Conservation (phyloP, 2,113 vertebrate species). For the Ameiurus melas region DNA sequence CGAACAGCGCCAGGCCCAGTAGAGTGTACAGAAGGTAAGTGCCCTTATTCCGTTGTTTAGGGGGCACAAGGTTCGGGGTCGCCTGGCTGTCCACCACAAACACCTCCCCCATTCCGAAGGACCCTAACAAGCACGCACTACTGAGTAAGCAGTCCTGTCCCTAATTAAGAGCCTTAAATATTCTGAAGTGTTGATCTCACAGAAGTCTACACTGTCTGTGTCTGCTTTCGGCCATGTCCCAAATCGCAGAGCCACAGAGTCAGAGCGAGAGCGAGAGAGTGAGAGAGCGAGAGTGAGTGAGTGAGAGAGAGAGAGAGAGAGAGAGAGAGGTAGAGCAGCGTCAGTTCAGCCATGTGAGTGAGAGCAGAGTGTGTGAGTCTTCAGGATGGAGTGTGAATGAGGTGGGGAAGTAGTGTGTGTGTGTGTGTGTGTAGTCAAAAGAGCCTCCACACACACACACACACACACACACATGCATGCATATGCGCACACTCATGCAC, state of each 20-base stretch:
- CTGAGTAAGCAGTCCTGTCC: background rate
- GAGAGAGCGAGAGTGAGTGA: slow-evolving; percentile 13
- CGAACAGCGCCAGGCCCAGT: slow-evolving; percentile 38
- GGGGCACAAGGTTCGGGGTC: background rate
- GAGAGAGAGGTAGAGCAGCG: slow-evolving; percentile 1
- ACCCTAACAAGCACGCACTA: background rate
- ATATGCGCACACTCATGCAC: background rate
- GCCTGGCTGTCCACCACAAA: slow-evolving; percentile 46
- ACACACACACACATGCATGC: background rate
- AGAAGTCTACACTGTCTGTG: background rate
- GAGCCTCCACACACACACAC: background rate
- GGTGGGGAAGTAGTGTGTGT: background rate
- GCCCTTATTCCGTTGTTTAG: background rate
- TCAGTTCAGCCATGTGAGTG: background rate
- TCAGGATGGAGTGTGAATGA: background rate
- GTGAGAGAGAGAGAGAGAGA: slow-evolving; percentile 26
- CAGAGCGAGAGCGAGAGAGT: background rate
- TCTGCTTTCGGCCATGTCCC: background rate
- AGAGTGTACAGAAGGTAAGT: background rate
- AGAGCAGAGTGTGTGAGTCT: background rate
- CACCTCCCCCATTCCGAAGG: slow-evolving; percentile 38
- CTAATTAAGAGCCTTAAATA: too few species aligned
- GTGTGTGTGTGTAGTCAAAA: background rate
- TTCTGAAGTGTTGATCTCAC: background rate
- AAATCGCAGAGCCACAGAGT: background rate